These are phyloP conservation scores for Xestobium rufovillosum DNA, from an alignment of 2,888 invertebrate species.

Conservation along the genomic window DNA sequence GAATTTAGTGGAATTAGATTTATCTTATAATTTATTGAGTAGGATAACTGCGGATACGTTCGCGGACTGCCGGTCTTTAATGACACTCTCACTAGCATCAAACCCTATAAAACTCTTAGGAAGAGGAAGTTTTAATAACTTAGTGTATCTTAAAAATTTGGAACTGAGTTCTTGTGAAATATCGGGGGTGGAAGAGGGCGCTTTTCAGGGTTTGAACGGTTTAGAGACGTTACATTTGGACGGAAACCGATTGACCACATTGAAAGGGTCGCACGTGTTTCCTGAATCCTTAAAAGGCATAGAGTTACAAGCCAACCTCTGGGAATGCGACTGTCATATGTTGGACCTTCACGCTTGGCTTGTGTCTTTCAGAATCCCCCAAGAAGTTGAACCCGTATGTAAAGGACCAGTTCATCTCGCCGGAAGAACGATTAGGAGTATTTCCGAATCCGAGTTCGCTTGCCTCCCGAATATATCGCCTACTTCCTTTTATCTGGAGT, in stretches of 20 bases:
- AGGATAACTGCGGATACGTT: constrained; percentile 74
- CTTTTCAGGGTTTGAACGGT: constrained; percentile 72
- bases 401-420: constrained; percentile 60
- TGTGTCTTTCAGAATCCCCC: constrained; percentile 65
- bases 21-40: constrained; percentile 73
- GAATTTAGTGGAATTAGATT: constrained; percentile 81
- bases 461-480: constrained; percentile 72
- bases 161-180: constrained; percentile 78
- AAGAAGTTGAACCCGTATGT: constrained; percentile 72
- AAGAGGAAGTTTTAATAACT: constrained; percentile 63
- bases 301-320: constrained; percentile 77
- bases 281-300: constrained; percentile 74
- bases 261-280: constrained; percentile 58
- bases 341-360: constrained; percentile 73
- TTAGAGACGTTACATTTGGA: constrained; percentile 80
- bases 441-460: constrained; percentile 64
- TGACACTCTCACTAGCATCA: constrained; percentile 72
- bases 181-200: constrained; percentile 66
- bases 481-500: constrained; percentile 65
- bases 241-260: constrained; percentile 68
- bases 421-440: constrained; percentile 58
- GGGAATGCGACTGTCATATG: constrained; percentile 82
- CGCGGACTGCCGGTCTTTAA: constrained; percentile 68
- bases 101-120: constrained; percentile 73
- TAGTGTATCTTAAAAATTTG: constrained; percentile 68